Evolutionary conservation across 1,140 invertebrate genomes (phyloP), one percentile per base, ranked within the genome.

Genomic region (Magallana ariakensis): DNA sequence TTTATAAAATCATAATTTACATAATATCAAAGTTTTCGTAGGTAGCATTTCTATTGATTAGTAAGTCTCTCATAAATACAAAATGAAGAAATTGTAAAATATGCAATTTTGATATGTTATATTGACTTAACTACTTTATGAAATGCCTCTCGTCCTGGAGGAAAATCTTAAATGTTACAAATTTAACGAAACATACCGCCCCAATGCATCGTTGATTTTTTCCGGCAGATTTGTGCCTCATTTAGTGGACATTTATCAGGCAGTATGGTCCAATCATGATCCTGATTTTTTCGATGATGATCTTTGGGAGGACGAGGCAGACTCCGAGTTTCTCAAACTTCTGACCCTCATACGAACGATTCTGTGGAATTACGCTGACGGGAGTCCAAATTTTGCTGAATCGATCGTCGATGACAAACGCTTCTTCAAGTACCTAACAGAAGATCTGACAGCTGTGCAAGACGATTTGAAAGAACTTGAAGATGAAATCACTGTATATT

Each of bases 291-390:
- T 87, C 9, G 66, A 80, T 15, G 80, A 80, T 66, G 54, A n/a
- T 8, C 58, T 87, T 4, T 53, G 55, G n/a, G 81, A 87, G 10
- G 85, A 87, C 15, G 80, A 87, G 11, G n/a, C 19, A 0, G 60
- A 83, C 0, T 26, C 62, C 16, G 16, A 15, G n/a, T 87, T 82
- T 57, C 75, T 33, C 56, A 46, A 56, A 7, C 57, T 58, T 57
- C 33, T 87, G 2, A 4, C 9, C 56, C 53, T 82, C 6, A 87
- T 87, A 1, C 57, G 81, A 5, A 75, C 85, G 57, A 83, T 87
- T 26, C 33, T 87, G 1, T 87, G 85, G 85, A 87, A 87, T 54
- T 87, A 82, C 57, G 58, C 85, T 16, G 85, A 87, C 70, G 19
- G 80, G 13, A 87, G 85, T 87, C 46, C 81, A 55, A 81, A 83